Evolutionary conservation across 2,113 vertebrate genomes (phyloP).

Genomic region (Himantopus leucocephalus): DNA sequence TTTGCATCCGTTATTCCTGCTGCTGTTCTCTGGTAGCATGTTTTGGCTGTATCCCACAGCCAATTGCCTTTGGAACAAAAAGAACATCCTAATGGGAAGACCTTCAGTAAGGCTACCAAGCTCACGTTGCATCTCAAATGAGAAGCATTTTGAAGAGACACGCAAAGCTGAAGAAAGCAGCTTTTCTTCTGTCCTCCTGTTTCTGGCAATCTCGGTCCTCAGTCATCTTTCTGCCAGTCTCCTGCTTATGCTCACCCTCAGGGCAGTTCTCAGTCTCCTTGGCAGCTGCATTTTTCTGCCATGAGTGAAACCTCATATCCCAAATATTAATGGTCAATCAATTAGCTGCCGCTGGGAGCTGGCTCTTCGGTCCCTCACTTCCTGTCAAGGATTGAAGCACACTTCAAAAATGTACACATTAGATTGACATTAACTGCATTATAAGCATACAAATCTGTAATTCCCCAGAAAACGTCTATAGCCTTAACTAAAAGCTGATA

Average conservation of each 20-base stretch:
- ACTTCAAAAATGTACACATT: neutral
- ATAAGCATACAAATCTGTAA: neutral
- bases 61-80: neutral
- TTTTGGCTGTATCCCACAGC: neutral
- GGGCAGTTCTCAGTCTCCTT: neutral
- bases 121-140: neutral
- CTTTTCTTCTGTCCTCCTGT: neutral
- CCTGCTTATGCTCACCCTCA: neutral
- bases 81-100: neutral
- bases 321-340: neutral
- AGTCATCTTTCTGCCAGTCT: neutral
- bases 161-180: neutral
- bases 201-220: neutral
- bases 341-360: neutral
- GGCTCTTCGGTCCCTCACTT: neutral
- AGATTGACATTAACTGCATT: neutral
- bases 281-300: neutral
- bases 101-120: neutral
- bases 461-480: neutral
- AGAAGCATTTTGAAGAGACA: neutral
- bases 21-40: neutral
- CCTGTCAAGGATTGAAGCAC: neutral
- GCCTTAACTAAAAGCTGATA: neutral
- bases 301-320: neutral
- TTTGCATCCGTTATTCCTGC: neutral